Evolutionary conservation across 2,888 invertebrate genomes (phyloP).

Genomic region (Cinara cedri): DNA sequence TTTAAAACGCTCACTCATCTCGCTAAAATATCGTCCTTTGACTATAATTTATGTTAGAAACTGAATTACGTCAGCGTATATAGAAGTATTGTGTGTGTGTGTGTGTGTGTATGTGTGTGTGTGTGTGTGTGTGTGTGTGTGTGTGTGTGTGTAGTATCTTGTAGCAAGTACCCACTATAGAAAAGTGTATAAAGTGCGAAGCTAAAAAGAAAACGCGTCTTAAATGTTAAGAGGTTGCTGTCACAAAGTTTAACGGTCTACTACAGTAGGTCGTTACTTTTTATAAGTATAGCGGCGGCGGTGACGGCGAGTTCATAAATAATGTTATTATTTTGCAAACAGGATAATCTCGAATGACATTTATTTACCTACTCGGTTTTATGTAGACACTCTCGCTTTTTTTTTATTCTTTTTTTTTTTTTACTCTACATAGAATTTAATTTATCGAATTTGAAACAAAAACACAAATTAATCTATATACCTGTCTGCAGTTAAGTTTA

Average conservation of each 20-base stretch:
- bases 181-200: conserved; percentile 16
- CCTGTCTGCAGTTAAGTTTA: too few species aligned
- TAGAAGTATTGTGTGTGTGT: too few species aligned
- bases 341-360: conserved; percentile 38
- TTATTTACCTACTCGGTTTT: conserved; percentile 12
- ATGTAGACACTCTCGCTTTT: neutral
- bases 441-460: neutral
- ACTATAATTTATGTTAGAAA: neutral
- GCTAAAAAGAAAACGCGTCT: conserved; percentile 38
- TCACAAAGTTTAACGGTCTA: conserved; percentile 41
- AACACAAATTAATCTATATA: too few species aligned
- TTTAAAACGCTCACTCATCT: neutral
- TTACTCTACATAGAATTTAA: neutral
- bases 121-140: too few species aligned
- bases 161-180: conserved; percentile 6
- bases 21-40: neutral
- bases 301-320: conserved; percentile 34
- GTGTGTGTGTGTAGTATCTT: neutral
- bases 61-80: neutral
- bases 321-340: conserved; percentile 47
- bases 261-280: conserved; percentile 30
- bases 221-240: conserved; percentile 51
- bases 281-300: conserved; percentile 3
- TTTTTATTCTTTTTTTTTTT: neutral
- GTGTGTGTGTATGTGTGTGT: too few species aligned